phyloP scores from a whole-genome alignment of 2,888 invertebrate genomes.

The Tachina grossa region DNA sequence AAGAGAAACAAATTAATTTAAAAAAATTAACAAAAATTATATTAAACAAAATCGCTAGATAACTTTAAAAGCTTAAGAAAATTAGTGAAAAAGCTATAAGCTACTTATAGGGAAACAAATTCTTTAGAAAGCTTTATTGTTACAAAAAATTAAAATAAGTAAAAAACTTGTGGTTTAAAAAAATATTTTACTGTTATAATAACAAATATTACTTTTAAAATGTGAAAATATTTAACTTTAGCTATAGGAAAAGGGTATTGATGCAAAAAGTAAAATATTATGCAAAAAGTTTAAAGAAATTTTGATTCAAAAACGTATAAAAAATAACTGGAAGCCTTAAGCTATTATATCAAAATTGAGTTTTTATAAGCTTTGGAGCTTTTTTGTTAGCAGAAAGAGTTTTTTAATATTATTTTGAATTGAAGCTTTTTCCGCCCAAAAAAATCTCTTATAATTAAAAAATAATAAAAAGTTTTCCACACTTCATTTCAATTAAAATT shows the following conservation, averaged over 20 bases:
- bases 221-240: not conserved
- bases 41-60: not conserved
- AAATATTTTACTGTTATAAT: too few species aligned
- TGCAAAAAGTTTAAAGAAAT: too few species aligned
- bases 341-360: not conserved
- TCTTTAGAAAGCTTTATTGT: not conserved
- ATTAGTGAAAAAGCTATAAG: not conserved
- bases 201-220: not conserved
- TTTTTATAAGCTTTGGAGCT: not conserved
- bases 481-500: too few species aligned
- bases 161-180: not conserved
- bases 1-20: constrained; percentile 43
- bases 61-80: constrained; percentile 9
- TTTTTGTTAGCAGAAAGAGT: too few species aligned
- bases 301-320: not conserved
- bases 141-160: not conserved
- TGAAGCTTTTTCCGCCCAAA: too few species aligned
- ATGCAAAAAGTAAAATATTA: too few species aligned
- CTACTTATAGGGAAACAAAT: not conserved
- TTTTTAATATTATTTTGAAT: too few species aligned
- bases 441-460: too few species aligned
- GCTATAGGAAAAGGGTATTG: not conserved
- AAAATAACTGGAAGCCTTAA: not conserved
- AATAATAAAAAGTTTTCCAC: too few species aligned
- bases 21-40: constrained; percentile 17